Evolutionary conservation across 2,888 invertebrate genomes (phyloP), one percentile per base, ranked within the genome.

Genomic region (Tetheella fluctuosa): DNA sequence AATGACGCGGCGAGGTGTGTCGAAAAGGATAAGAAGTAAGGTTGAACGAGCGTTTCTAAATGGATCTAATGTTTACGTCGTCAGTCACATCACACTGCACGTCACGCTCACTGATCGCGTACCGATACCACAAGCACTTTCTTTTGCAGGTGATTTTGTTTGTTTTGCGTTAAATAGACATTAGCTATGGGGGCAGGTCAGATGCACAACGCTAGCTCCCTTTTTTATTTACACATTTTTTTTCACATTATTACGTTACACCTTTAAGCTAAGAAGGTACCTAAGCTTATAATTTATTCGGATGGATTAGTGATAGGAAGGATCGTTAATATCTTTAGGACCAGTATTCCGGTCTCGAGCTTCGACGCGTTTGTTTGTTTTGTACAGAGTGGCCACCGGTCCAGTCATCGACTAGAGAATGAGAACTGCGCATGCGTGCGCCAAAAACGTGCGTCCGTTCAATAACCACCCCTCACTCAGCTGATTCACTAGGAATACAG

Each of bases 121-220:
- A 71, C 76, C 74, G 79, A 79, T 79, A 81, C 76, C 80, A 77
- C 79, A 75, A 81, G 79, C 89, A 91, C 91, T 92, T 92, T 91
- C 91, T 89, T 91, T 86, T 86, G 82, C 84, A 86, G 84, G 82
- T 85, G 81, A 88, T 83, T 86, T 82, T 85, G 83, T 85, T 86
- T 82, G 71, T 80, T 81, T 83, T 82, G 63, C 59, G 54, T 57
- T 63, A 58, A 58, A 57, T 61, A 52, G 61, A 60, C 60, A 60
- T 59, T 63, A 59, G 39, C 10, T n/a, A 20, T 20, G 28, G 34
- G 13, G 23, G 13, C 52, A 10, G 48, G 48, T 52, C 52, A 23
- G 8, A 54, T 57, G 20, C 54, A 52, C 30, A 17, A 17, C 34
- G 17, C 30, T 23, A 30, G 28, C 15, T 52, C 23, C 23, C 13